Evolutionary conservation across 2,113 vertebrate species (phyloP).

Genomic region (Lophura nycthemera): DNA sequence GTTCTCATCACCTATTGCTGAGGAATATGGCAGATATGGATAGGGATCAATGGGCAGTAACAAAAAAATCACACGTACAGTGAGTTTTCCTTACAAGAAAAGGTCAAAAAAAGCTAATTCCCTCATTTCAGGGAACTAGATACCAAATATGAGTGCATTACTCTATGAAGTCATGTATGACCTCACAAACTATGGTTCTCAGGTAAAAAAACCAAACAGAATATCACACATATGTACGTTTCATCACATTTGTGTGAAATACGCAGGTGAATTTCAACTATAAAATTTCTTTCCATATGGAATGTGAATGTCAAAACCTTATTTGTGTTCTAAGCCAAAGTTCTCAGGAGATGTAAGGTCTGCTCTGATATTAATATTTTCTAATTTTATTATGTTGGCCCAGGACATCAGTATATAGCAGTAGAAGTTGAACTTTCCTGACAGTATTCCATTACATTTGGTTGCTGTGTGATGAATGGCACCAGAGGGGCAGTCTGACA

Average conservation of each 20-base stretch:
- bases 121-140: background rate
- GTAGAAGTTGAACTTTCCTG: background rate
- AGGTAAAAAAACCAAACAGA: background rate
- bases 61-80: background rate
- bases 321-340: background rate
- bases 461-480: background rate
- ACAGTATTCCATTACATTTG: no score
- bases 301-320: background rate
- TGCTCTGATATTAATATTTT: background rate
- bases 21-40: background rate
- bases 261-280: background rate
- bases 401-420: background rate
- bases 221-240: background rate
- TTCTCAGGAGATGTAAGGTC: background rate
- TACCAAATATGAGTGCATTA: background rate
- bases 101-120: background rate
- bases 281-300: background rate
- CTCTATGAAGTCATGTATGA: background rate
- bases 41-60: background rate
- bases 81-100: background rate
- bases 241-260: background rate
- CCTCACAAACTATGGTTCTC: background rate
- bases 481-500: background rate
- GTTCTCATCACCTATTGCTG: fast-evolving
- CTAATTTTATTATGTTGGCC: background rate